phyloP scores from a whole-genome alignment of 2,797 vertebrate species.

The Lithobates pipiens region DNA sequence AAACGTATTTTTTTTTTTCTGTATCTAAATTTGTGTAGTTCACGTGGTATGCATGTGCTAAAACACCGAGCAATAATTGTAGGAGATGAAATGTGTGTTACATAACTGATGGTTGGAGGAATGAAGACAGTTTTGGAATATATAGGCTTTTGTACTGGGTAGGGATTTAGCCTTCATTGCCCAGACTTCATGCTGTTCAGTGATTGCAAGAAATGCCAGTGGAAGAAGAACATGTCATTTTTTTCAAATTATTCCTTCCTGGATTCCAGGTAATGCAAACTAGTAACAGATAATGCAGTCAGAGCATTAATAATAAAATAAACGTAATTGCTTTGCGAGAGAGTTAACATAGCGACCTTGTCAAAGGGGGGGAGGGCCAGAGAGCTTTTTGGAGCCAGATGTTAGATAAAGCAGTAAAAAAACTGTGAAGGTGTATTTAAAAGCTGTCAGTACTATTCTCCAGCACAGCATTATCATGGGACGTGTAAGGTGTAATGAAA shows the following conservation, averaged over 20 bases:
- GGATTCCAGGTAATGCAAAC: constrained; percentile 42
- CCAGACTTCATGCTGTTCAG: constrained; percentile 29
- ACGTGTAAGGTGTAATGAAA: constrained; percentile 28
- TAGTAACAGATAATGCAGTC: constrained; percentile 40
- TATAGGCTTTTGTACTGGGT: not conserved
- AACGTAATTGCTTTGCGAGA: constrained; percentile 26
- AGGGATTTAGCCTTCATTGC: constrained; percentile 5
- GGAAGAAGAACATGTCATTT: constrained; percentile 37
- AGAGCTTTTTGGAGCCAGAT: constrained; percentile 18
- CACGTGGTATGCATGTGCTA: not conserved
- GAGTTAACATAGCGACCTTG: constrained; percentile 42
- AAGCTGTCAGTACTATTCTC: constrained; percentile 37
- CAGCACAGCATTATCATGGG: constrained; percentile 19
- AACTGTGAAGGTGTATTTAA: constrained; percentile 38
- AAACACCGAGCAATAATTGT: not conserved
- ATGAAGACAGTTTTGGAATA: not conserved
- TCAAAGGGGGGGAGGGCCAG: not conserved
- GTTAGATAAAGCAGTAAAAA: constrained; percentile 11
- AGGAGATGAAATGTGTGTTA: not conserved
- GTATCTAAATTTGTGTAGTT: not conserved
- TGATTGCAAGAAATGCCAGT: constrained; percentile 35
- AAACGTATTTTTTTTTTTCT: not conserved
- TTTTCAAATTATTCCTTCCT: constrained; percentile 31
- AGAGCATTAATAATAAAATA: constrained; percentile 54
- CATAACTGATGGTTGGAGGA: not conserved